Evolutionary conservation across 2,113 vertebrate genomes (phyloP).

Genomic region (Petaurus breviceps): DNA sequence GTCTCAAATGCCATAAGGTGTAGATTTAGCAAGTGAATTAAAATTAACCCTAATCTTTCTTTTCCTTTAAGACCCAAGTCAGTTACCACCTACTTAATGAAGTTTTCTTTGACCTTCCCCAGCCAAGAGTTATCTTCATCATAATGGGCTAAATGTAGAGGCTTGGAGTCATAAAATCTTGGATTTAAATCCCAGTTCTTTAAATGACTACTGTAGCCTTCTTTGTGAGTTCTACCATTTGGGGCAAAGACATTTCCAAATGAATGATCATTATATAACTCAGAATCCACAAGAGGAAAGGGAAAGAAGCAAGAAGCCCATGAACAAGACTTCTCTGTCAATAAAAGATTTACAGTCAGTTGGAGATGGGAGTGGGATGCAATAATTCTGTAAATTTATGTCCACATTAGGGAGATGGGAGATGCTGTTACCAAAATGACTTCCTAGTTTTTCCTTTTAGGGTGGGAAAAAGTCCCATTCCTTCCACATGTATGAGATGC

Average conservation of each 20-base stretch:
- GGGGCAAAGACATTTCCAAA: background rate
- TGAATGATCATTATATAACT: background rate
- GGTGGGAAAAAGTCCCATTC: background rate
- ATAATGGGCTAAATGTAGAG: background rate
- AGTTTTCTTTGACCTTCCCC: background rate
- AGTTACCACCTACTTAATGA: background rate
- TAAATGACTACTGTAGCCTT: background rate
- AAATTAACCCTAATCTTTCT: background rate
- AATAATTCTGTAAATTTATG: background rate
- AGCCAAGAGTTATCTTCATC: background rate
- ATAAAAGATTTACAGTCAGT: background rate
- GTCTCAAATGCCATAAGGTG: background rate
- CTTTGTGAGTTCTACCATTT: background rate
- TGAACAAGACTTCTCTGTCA: background rate
- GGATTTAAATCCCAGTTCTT: background rate
- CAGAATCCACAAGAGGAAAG: background rate
- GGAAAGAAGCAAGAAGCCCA: background rate
- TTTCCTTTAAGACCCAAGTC: background rate
- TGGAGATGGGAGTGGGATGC: background rate
- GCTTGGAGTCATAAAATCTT: background rate
- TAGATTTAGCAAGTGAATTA: background rate
- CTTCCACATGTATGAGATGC: background rate
- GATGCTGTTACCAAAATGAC: background rate
- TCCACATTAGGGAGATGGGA: background rate
- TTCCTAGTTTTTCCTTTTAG: background rate